Base-by-base conservation (phyloP, 2,888 invertebrate genomes). In the Drosophila helvetica region DNA sequence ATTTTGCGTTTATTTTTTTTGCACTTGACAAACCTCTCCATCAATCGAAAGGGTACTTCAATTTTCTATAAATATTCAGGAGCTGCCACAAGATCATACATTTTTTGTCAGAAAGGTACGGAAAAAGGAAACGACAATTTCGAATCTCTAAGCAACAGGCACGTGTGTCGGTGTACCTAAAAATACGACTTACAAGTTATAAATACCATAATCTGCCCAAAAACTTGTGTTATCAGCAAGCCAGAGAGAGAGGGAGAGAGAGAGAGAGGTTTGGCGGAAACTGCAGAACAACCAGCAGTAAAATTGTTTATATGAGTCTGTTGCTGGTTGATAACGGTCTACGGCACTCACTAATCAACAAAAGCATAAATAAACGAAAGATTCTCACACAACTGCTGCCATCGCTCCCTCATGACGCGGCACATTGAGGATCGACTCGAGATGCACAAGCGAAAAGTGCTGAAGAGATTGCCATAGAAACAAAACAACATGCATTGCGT, bases 11-110 rank as follows among this genome's bases (percentile, higher is more conserved):
- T 56, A 45, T 71, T 56, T 46, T 55, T 52, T 70, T 72, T 57
- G 55, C 52, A 62, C 63, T 56, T 53, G 46, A 72, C 43, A 54
- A 62, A 30, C 52, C 38, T n/a, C 38, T 38, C 42, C 73, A 56
- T 57, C 45, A 42, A 4, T 27, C 12, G 17, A 25, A 57, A 45
- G 22, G 70, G 70, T 42, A 54, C 66, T 54, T 30, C 7, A 38
- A 38, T 19, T 33, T 30, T 33, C 55, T 15, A 56, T 27, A 56
- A 56, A 45, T 27, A 56, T 19, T 5, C 25, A 17, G 46, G 60
- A 38, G n/a, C 38, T n/a, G 38, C n/a, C 38, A 38, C 38, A 38
- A 38, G 12, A 25, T 30, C 25, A n/a, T 18, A 4, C 27, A 48
- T 47, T 30, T 64, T 47, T 50, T 19, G 33, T 1, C 15, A 4